These are phyloP conservation scores for Crotalus viridis DNA, from an alignment of 2,113 vertebrate genomes.

Conservation along the genomic window DNA sequence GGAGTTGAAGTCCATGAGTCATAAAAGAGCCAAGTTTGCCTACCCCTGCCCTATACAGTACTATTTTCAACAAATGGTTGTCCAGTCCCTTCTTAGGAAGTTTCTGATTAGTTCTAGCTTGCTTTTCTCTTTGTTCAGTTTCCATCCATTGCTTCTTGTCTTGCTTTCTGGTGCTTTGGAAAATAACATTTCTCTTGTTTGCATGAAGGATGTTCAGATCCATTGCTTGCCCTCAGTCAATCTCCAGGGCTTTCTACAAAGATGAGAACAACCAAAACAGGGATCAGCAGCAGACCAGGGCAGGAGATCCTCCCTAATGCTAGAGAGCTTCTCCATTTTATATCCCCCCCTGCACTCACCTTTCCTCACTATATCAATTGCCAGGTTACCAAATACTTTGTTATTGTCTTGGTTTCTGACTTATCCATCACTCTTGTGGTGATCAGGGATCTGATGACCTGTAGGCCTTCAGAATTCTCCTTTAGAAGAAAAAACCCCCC, in stretches of 20 bases:
- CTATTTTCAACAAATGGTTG: too few relatives aligned
- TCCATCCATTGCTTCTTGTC: too few relatives aligned
- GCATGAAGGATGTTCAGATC: neutral
- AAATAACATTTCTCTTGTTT: neutral
- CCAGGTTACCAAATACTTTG: conserved; percentile 48
- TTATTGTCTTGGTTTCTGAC: neutral
- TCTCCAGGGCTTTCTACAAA: neutral
- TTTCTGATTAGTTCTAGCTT: too few relatives aligned
- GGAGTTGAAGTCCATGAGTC: too few relatives aligned
- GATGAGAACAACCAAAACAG: conserved; percentile 30
- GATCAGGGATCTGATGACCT: neutral
- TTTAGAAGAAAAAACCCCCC: neutral
- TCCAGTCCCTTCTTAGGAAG: too few relatives aligned
- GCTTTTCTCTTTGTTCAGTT: too few relatives aligned
- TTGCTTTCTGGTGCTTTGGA: neutral
- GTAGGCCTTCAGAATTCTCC: neutral
- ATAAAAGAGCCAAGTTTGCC: too few relatives aligned
- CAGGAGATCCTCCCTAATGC: conserved; percentile 43
- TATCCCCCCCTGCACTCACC: conserved; percentile 50
- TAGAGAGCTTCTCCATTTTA: conserved; percentile 53
- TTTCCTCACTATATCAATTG: conserved; percentile 55
- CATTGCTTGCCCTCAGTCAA: neutral
- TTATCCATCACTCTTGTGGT: neutral
- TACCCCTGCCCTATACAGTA: too few relatives aligned
- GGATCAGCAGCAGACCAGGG: conserved; percentile 29